Percentiles rank a stretch among this genome's conserved stretches.
These are phyloP conservation scores for Euphonia xanthogaster DNA, from an alignment of 2,797 vertebrate species.

Conservation along the genomic window DNA sequence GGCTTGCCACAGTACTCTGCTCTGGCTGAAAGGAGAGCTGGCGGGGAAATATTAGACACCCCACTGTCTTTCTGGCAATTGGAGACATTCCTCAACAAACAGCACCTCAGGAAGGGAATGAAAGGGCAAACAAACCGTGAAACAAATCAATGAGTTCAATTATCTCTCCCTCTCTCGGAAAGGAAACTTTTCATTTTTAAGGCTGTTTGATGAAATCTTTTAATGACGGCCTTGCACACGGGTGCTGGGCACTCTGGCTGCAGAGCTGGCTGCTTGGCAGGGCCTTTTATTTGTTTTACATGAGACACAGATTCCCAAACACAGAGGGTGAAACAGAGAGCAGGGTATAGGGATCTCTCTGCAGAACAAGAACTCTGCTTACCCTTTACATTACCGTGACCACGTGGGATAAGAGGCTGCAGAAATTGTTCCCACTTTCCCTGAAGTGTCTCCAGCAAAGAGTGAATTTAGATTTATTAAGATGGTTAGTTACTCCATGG, in stretches of 20 bases:
- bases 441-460: background rate
- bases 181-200: conserved; percentile 77
- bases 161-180: conserved; percentile 68
- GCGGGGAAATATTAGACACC: conserved; percentile 77
- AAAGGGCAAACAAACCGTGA: conserved; percentile 80
- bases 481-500: background rate
- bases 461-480: conserved; percentile 26
- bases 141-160: conserved; percentile 83
- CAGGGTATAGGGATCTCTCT: background rate
- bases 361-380: background rate
- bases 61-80: conserved; percentile 80
- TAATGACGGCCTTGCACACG: conserved; percentile 26
- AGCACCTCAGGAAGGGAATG: conserved; percentile 78
- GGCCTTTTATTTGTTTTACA: conserved; percentile 19
- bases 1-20: conserved; percentile 79
- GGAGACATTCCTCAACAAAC: conserved; percentile 83
- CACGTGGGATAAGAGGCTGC: background rate
- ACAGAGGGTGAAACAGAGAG: background rate
- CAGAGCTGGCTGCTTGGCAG: background rate
- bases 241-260: background rate
- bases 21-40: conserved; percentile 79
- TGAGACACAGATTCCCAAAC: background rate
- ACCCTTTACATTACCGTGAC: background rate
- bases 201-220: conserved; percentile 63
- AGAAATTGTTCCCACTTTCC: background rate